These are phyloP conservation scores for Ptiloglossa arizonensis DNA, from an alignment of 1,140 invertebrate genomes.

Conservation along the genomic window DNA sequence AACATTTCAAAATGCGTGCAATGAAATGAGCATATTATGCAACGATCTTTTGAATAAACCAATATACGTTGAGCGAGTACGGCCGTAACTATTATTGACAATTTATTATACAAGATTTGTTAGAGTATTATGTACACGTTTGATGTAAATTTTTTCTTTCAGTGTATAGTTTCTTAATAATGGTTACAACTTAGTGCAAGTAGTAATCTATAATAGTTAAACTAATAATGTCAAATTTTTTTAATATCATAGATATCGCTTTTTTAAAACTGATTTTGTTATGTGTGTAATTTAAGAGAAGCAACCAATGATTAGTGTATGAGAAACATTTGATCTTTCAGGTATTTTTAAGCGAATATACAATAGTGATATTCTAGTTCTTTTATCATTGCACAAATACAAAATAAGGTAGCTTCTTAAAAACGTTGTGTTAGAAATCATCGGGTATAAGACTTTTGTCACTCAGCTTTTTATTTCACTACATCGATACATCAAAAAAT, in stretches of 20 bases:
- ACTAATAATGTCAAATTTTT: neutral
- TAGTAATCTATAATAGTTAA: neutral
- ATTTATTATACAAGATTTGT: constrained; percentile 5
- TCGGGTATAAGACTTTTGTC: constrained; percentile 20
- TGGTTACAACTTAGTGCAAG: neutral
- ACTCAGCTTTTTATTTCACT: constrained; percentile 14
- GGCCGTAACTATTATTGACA: constrained; percentile 19
- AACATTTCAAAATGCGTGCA: constrained; percentile 10
- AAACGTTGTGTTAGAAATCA: neutral
- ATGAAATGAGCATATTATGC: constrained; percentile 21
- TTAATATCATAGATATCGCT: neutral
- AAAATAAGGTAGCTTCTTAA: neutral
- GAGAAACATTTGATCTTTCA: neutral
- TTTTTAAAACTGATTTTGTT: neutral
- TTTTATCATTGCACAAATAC: constrained; percentile 25
- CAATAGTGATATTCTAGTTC: constrained; percentile 2
- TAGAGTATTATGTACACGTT: neutral
- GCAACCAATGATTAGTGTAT: constrained; percentile 10
- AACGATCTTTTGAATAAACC: constrained; percentile 36
- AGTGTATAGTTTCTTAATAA: neutral
- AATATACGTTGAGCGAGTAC: neutral
- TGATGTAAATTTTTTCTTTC: neutral
- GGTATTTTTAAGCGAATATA: neutral
- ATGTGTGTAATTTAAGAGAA: neutral
- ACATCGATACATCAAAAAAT: neutral